These are phyloP conservation scores for Diabrotica balteata DNA, from an alignment of 2,888 invertebrate genomes.

Conservation along the genomic window DNA sequence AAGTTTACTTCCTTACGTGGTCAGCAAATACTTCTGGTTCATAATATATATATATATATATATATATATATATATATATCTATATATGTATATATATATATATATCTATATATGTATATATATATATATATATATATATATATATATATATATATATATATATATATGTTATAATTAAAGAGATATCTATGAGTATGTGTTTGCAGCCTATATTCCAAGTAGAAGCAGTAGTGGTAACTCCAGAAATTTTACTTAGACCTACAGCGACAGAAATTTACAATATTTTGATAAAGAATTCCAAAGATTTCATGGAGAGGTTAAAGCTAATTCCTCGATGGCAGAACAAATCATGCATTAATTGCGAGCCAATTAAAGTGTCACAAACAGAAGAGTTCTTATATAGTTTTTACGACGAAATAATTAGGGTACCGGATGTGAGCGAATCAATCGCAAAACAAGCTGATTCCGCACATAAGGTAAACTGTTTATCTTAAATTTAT, in stretches of 20 bases:
- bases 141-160: too few species aligned
- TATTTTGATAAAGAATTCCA: slow-evolving; percentile 75
- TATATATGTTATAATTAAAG: too few species aligned
- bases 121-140: too few species aligned
- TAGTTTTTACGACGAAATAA: slow-evolving; percentile 82
- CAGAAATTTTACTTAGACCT: slow-evolving; percentile 80
- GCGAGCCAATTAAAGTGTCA: slow-evolving; percentile 68
- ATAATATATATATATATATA: too few species aligned
- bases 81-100: too few species aligned
- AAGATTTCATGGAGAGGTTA: slow-evolving; percentile 78
- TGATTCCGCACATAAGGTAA: slow-evolving; percentile 66
- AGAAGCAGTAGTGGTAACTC: slow-evolving; percentile 75
- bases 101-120: too few species aligned
- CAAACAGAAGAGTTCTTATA: slow-evolving; percentile 69
- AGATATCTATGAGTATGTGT: background rate
- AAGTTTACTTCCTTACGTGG: too few species aligned
- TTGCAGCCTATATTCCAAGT: slow-evolving; percentile 73
- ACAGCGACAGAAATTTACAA: slow-evolving; percentile 79
- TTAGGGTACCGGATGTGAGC: slow-evolving; percentile 74
- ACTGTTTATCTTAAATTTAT: background rate
- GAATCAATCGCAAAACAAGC: slow-evolving; percentile 72
- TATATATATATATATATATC: too few species aligned
- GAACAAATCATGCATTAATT: slow-evolving; percentile 79
- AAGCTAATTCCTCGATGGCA: slow-evolving; percentile 86
- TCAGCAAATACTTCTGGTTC: too few species aligned